Evolutionary conservation across 2,113 vertebrate species (phyloP).

Genomic region (Otis tarda): DNA sequence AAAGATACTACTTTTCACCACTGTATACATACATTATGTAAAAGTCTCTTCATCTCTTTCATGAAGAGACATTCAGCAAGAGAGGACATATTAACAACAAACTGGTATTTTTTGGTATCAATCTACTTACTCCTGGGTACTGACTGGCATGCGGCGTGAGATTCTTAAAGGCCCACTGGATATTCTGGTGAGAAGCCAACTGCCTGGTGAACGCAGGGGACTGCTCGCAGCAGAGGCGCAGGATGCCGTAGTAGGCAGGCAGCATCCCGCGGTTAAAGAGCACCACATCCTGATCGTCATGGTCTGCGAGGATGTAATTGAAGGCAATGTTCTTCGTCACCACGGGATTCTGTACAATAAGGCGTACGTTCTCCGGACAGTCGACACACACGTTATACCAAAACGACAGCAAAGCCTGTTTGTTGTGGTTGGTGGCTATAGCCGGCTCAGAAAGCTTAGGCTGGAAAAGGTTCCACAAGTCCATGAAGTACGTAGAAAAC

Average conservation of each 20-base stretch:
- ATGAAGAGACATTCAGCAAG: not conserved
- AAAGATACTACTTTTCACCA: rapidly evolving
- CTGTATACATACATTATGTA: rapidly evolving
- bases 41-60: not conserved
- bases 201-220: slow-evolving; percentile 94
- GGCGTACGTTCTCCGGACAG: slow-evolving; percentile 95
- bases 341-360: slow-evolving; percentile 97
- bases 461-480: slow-evolving; percentile 99
- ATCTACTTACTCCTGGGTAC: slow-evolving; percentile 90
- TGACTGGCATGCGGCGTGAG: slow-evolving; percentile 98
- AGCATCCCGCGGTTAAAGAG: slow-evolving; percentile 99
- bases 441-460: slow-evolving; percentile 97
- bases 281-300: slow-evolving; percentile 99
- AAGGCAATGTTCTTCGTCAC: slow-evolving; percentile 99
- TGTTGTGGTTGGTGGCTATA: slow-evolving; percentile 99
- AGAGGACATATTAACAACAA: rapidly evolving
- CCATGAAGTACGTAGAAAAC: slow-evolving; percentile 99
- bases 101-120: not conserved
- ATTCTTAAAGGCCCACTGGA: slow-evolving; percentile 99
- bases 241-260: slow-evolving; percentile 97
- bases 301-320: slow-evolving; percentile 99
- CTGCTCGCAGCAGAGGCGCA: slow-evolving; percentile 97
- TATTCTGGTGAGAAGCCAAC: slow-evolving; percentile 98
- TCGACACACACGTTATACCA: slow-evolving; percentile 99
- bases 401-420: slow-evolving; percentile 97